Conservation (phyloP, 2,888 invertebrate species). For the Slavum lentiscoides region DNA sequence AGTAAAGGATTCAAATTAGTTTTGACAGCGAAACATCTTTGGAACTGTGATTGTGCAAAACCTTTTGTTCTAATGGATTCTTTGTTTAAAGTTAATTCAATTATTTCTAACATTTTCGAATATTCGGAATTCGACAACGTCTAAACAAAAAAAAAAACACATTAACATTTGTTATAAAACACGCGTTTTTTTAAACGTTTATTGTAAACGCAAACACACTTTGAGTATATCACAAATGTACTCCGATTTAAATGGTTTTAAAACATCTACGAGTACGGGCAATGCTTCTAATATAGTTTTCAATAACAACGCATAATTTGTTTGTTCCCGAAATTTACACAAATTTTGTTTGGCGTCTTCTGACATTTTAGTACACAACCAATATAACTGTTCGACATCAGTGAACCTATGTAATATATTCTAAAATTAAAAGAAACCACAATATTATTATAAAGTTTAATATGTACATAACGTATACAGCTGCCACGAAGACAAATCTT, state of each 20-base stretch:
- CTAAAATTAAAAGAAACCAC: slow-evolving; percentile 59
- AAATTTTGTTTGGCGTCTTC: slow-evolving; percentile 56
- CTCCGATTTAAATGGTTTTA: slow-evolving; percentile 63
- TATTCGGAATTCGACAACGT: slow-evolving; percentile 60
- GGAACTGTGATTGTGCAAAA: slow-evolving; percentile 64
- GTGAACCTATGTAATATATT: slow-evolving; percentile 69
- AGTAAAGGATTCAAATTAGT: slow-evolving; percentile 75
- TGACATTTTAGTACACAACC: slow-evolving; percentile 64
- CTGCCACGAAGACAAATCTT: too few species aligned
- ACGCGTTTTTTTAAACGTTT: neutral
- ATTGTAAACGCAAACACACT: neutral
- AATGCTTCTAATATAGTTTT: slow-evolving; percentile 78
- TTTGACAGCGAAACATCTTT: slow-evolving; percentile 78
- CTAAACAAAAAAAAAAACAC: slow-evolving; percentile 56
- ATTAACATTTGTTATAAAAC: neutral
- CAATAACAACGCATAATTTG: slow-evolving; percentile 73
- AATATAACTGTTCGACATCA: slow-evolving; percentile 79
- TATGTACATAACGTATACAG: neutral
- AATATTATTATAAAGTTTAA: neutral
- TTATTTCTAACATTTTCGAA: slow-evolving; percentile 62
- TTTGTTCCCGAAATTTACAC: slow-evolving; percentile 42
- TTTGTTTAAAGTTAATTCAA: slow-evolving; percentile 64
- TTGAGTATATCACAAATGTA: slow-evolving; percentile 34
- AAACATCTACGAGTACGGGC: slow-evolving; percentile 67
- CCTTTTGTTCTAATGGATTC: slow-evolving; percentile 65